Evolutionary conservation across 2,797 vertebrate species (phyloP).

Genomic region (Aythya fuligula): DNA sequence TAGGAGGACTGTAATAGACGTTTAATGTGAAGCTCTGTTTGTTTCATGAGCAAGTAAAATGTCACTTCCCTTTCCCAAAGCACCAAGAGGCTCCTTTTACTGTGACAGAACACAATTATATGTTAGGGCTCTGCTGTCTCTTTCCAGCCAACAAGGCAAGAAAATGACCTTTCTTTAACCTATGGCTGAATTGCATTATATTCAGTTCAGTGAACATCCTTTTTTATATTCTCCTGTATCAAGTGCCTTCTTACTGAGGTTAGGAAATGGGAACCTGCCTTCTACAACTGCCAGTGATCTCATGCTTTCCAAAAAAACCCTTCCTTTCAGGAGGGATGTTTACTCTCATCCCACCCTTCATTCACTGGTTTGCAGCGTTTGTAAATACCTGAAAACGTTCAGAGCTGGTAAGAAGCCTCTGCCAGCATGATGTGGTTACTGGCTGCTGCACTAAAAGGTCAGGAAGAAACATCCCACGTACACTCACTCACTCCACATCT

Average conservation of each 20-base stretch:
- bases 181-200: conserved; percentile 37
- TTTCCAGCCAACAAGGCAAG: conserved; percentile 58
- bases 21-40: conserved; percentile 1
- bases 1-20: background rate
- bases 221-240: background rate
- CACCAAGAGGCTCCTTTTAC: conserved; percentile 44
- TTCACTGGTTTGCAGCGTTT: background rate
- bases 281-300: background rate
- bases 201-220: conserved; percentile 1
- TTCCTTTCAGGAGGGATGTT: background rate
- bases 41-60: conserved; percentile 28
- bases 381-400: background rate
- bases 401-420: background rate
- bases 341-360: background rate
- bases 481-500: fast-evolving
- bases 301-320: background rate
- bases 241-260: background rate
- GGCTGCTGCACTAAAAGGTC: background rate
- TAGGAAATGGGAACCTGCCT: background rate
- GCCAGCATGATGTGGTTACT: background rate
- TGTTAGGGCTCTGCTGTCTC: conserved; percentile 21
- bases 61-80: conserved; percentile 43
- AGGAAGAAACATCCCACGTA: background rate
- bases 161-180: conserved; percentile 62
- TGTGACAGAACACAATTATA: conserved; percentile 48